Evolutionary conservation across 2,888 invertebrate species (phyloP).

Genomic region (Oscheius myriophilus): DNA sequence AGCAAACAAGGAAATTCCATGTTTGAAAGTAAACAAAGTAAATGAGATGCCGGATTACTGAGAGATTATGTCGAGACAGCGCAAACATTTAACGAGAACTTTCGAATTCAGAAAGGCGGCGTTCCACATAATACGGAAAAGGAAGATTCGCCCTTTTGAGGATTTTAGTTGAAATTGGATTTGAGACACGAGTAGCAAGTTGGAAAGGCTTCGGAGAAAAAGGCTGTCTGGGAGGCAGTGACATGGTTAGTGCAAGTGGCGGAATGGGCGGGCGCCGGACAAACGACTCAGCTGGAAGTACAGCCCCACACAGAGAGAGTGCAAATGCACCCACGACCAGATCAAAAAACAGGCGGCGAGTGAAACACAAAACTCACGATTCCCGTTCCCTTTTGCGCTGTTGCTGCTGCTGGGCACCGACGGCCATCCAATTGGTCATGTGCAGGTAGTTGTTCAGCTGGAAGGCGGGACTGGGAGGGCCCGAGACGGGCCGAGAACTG

Average conservation of each 20-base stretch:
- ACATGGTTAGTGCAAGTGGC: conserved; percentile 17
- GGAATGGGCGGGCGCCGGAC: conserved; percentile 6
- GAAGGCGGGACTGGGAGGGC: conserved; percentile 47
- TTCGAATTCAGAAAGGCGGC: too few relatives aligned
- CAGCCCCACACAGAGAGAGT: conserved; percentile 25
- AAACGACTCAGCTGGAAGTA: conserved; percentile 21
- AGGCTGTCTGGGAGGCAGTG: too few relatives aligned
- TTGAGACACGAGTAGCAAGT: too few relatives aligned
- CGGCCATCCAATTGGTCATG: conserved; percentile 20
- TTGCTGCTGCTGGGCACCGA: conserved; percentile 1
- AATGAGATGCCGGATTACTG: too few relatives aligned
- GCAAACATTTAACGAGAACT: too few relatives aligned
- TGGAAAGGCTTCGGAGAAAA: too few relatives aligned
- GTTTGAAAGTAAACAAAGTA: too few relatives aligned
- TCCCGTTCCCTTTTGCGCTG: conserved; percentile 22
- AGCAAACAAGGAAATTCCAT: too few relatives aligned
- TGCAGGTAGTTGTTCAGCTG: conserved; percentile 31
- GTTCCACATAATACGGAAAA: too few relatives aligned
- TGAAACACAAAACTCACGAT: conserved; percentile 12
- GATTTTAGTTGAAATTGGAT: too few relatives aligned
- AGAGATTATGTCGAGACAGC: too few relatives aligned
- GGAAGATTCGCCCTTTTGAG: too few relatives aligned
- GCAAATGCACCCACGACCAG: conserved; percentile 9
- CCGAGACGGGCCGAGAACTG: conserved; percentile 37
- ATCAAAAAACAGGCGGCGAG: background rate